Conservation (phyloP, 2,888 invertebrate species). For the Mycalesis mineus region DNA sequence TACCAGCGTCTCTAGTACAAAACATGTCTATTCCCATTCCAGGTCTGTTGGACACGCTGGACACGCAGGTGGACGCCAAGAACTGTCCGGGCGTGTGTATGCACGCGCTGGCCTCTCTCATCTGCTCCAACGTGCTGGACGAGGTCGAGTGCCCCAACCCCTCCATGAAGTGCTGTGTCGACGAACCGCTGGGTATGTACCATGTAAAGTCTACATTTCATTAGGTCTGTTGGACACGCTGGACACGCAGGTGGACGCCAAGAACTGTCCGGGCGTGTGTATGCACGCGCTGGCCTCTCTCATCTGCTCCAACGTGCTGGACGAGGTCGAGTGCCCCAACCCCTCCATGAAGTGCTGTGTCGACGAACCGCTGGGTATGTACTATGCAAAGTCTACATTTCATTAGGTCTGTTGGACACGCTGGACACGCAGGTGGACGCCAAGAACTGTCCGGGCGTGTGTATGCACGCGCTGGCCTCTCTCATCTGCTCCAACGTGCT, state of each 20-base stretch:
- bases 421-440: constrained; percentile 90
- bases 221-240: constrained; percentile 91
- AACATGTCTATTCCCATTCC: constrained; percentile 27
- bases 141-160: constrained; percentile 88
- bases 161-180: constrained; percentile 91
- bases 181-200: constrained; percentile 79
- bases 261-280: constrained; percentile 93
- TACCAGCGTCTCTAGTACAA: too few species aligned
- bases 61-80: constrained; percentile 89
- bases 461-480: constrained; percentile 91
- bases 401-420: constrained; percentile 91
- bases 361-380: constrained; percentile 81
- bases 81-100: constrained; percentile 94
- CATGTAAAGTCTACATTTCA: too few species aligned
- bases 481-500: constrained; percentile 91
- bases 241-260: constrained; percentile 89
- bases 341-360: constrained; percentile 91
- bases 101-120: constrained; percentile 89
- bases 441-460: constrained; percentile 92
- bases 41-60: constrained; percentile 91
- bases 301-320: constrained; percentile 90
- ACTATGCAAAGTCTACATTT: too few species aligned
- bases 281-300: constrained; percentile 91
- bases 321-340: constrained; percentile 88
- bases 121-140: constrained; percentile 91